Conservation (phyloP, 2,888 invertebrate species). For the Habroteleia sp. region DNA sequence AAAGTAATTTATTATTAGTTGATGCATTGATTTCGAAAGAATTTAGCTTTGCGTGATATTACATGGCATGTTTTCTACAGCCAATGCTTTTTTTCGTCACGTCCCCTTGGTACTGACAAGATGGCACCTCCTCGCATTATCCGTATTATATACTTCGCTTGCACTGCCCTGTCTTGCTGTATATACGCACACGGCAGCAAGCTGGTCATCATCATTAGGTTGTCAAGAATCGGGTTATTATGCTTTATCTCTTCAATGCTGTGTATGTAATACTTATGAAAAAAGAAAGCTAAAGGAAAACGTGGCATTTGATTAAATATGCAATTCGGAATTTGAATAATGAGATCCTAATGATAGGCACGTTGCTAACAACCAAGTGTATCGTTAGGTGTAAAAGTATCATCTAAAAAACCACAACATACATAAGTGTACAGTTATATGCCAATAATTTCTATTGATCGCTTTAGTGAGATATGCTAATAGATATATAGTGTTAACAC, state of each 20-base stretch:
- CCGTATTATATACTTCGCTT: constrained; percentile 73
- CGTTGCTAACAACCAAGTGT: constrained; percentile 48
- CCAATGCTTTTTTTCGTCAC: constrained; percentile 61
- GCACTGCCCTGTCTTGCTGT: constrained; percentile 69
- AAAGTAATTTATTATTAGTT: constrained; percentile 36
- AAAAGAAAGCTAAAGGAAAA: constrained; percentile 54
- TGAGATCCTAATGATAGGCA: constrained; percentile 77
- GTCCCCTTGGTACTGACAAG: constrained; percentile 73
- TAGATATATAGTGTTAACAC: constrained; percentile 24
- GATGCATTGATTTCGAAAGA: constrained; percentile 48
- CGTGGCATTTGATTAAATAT: constrained; percentile 77
- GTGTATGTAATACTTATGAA: constrained; percentile 72
- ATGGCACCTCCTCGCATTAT: constrained; percentile 78
- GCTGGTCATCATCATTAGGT: constrained; percentile 81
- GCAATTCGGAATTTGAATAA: constrained; percentile 80
- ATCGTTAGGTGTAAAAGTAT: constrained; percentile 31
- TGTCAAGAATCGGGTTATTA: constrained; percentile 80
- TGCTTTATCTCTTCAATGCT: constrained; percentile 78
- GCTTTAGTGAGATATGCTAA: constrained; percentile 16
- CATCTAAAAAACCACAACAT: constrained; percentile 26
- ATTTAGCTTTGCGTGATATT: constrained; percentile 54
- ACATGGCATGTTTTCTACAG: constrained; percentile 43
- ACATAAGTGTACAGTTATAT: constrained; percentile 3
- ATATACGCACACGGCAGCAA: constrained; percentile 74
- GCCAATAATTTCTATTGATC: constrained; percentile 33